Conservation (phyloP, 1,140 invertebrate genomes). For the Hydropsyche tenuis region DNA sequence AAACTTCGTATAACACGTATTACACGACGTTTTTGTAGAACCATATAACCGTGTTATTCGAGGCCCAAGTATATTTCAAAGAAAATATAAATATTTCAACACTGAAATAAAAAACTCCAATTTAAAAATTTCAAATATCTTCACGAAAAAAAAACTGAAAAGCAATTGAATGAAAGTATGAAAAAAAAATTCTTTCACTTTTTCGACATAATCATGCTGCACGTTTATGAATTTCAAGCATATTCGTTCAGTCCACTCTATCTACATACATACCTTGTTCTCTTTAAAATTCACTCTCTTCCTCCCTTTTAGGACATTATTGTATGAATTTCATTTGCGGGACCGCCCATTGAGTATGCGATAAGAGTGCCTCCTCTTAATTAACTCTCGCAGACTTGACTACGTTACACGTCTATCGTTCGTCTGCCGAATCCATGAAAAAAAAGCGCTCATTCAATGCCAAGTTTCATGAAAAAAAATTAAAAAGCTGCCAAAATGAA, state of each 20-base stretch:
- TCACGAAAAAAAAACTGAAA: too few species aligned
- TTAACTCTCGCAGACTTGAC: neutral
- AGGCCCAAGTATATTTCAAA: too few species aligned
- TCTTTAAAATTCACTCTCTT: too few species aligned
- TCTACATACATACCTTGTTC: too few species aligned
- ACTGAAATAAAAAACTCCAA: too few species aligned
- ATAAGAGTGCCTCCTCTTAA: constrained; percentile 11
- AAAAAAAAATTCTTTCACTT: too few species aligned
- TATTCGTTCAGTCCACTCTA: neutral
- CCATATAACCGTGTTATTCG: too few species aligned
- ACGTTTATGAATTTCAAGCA: constrained; percentile 14
- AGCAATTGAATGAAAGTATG: too few species aligned
- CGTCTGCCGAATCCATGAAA: neutral
- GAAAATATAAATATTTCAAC: too few species aligned
- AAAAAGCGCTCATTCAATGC: neutral
- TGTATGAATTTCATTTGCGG: constrained; percentile 13
- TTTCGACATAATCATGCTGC: neutral
- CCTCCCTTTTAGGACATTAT: neutral
- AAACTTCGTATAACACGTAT: too few species aligned
- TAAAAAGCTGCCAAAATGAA: neutral
- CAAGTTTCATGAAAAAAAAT: neutral
- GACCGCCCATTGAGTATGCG: constrained; percentile 1
- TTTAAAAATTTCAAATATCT: too few species aligned
- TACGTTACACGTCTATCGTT: neutral
- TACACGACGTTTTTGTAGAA: too few species aligned